phyloP scores from a whole-genome alignment of 2,113 vertebrate species.

The Chauna torquata region DNA sequence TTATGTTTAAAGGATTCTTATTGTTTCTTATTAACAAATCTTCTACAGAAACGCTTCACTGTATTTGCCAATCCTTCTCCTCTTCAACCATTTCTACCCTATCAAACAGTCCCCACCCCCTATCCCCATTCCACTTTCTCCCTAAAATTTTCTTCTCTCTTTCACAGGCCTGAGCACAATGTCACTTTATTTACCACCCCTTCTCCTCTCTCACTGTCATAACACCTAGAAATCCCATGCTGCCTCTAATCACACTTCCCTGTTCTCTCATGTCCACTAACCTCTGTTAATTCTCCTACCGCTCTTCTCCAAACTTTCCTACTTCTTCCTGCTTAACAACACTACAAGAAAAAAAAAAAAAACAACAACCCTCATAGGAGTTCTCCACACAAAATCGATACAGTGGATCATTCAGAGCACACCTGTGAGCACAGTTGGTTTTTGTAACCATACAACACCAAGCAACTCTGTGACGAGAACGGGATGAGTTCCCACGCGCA shows the following conservation, averaged over 20 bases:
- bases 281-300: not conserved
- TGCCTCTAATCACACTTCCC: not conserved
- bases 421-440: accelerated
- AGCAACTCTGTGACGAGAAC: not conserved
- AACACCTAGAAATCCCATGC: accelerated
- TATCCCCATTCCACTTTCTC: not conserved
- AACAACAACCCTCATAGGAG: not conserved
- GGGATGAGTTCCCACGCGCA: accelerated
- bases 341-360: not conserved
- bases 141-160: not conserved
- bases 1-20: not conserved
- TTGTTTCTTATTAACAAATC: not conserved
- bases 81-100: accelerated
- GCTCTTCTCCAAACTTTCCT: not conserved
- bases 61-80: not conserved
- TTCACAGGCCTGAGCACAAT: not conserved
- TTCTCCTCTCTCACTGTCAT: not conserved
- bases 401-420: not conserved
- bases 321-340: not conserved
- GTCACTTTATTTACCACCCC: not conserved
- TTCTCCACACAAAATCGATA: not conserved
- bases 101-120: accelerated
- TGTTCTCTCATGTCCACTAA: not conserved
- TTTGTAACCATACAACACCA: accelerated
- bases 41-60: not conserved